Base-by-base conservation (phyloP, 2,113 vertebrate species). In the Camelus dromedarius region DNA sequence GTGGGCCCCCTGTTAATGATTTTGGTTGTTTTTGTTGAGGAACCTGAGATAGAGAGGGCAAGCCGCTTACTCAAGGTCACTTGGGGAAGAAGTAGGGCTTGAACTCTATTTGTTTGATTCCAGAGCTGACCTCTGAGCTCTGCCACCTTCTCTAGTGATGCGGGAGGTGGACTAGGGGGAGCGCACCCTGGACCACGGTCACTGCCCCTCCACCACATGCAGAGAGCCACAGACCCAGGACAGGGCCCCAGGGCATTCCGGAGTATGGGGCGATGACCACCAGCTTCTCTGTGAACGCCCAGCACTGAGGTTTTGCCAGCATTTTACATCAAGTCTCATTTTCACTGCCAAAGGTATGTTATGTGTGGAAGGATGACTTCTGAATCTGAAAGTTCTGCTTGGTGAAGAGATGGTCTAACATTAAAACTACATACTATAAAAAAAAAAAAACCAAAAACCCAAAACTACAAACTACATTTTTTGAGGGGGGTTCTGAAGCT, bases 311-410 rank as follows among this genome's bases (percentile, higher is more conserved):
- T 22, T 81, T 50, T 0, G 58, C 46, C 62, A 5, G n/a, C 19
- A 15, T 72, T 88, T 85, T 26, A 60, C 26, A 13, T 22, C 46
- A 19, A 42, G 69, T 46, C 67, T 58, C 54, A 16, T 32, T 64
- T 22, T 30, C 32, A 62, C 24, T 11, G 48, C 2, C 26, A 67
- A 58, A 87, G 12, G 70, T 62, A 20, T 42, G 38, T 73, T 32
- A n/a, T 42, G 28, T 19, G 13, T 26, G 66, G 64, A 69, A 81
- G 77, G 24, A 11, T 13, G 86, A 77, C 60, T 73, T 90, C 38
- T 20, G 64, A 83, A 52, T 93, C 81, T 73, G 86, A 24, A 95
- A 89, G 60, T 72, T 91, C 89, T 46, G 35, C 48, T 30, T 66
- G 58, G 46, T 26, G 16, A 91, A 76, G 70, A 70, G 48, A 64